Evolutionary conservation across 2,888 invertebrate genomes (phyloP).

Genomic region (Bhutanitis thaidina): DNA sequence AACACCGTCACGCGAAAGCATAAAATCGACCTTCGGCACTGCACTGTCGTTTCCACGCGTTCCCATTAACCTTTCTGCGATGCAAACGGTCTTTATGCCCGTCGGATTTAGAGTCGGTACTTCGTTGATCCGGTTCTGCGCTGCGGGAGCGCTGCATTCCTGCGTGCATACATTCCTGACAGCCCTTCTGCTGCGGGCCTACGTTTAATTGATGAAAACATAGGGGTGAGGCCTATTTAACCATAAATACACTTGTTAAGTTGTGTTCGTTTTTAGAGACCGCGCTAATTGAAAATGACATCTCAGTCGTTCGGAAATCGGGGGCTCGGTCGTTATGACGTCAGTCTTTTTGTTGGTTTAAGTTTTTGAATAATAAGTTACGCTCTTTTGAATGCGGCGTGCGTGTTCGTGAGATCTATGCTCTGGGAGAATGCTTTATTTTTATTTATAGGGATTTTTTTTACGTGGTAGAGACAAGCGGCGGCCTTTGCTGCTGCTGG

Average conservation of each 20-base stretch:
- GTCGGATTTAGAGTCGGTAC: conserved; percentile 23
- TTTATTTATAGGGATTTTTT: no score
- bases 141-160: conserved; percentile 23
- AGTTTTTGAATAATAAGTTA: no score
- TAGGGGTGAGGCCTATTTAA: conserved; percentile 40
- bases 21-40: conserved; percentile 44
- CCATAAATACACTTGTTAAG: conserved; percentile 33
- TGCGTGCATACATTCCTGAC: conserved; percentile 30
- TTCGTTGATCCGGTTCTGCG: conserved; percentile 19
- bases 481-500: no score
- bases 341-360: not conserved
- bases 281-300: conserved; percentile 18
- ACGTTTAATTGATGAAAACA: conserved; percentile 59
- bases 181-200: conserved; percentile 29
- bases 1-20: conserved; percentile 43
- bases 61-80: conserved; percentile 16
- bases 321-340: conserved; percentile 2
- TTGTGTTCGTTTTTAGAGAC: conserved; percentile 17
- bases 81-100: conserved; percentile 20
- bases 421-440: no score
- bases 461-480: no score
- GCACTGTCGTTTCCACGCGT: conserved; percentile 28
- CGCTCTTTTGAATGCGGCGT: no score
- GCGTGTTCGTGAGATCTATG: no score
- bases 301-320: conserved; percentile 12